Percentiles rank a stretch among this genome's conserved stretches.
These are phyloP conservation scores for Silurus glanis DNA, from an alignment of 2,113 vertebrate genomes.

Conservation along the genomic window DNA sequence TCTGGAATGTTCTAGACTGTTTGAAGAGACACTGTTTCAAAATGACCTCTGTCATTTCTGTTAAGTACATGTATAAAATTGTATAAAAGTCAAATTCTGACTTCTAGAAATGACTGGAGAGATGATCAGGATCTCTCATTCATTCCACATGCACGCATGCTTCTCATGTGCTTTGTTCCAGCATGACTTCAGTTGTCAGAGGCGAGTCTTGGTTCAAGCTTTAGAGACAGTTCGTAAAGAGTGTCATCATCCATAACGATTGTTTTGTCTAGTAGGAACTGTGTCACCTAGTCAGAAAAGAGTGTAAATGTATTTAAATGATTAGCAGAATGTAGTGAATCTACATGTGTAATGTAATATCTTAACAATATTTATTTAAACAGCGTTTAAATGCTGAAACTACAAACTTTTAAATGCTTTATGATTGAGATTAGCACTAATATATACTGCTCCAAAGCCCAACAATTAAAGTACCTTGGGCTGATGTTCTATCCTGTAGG, in stretches of 20 bases:
- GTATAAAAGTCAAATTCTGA: not conserved
- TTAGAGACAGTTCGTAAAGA: conserved; percentile 92
- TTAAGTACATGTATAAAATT: too few relatives aligned
- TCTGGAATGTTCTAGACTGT: not conserved
- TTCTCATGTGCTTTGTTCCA: not conserved
- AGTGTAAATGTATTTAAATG: not conserved
- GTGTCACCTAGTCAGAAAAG: conserved; percentile 81
- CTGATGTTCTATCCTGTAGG: conserved; percentile 86
- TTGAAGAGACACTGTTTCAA: not conserved
- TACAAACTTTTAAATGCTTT: too few relatives aligned
- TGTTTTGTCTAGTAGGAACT: conserved; percentile 92
- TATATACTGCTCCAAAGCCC: not conserved
- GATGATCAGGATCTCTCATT: not conserved
- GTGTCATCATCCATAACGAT: conserved; percentile 95
- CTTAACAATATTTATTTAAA: not conserved
- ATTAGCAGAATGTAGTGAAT: not conserved
- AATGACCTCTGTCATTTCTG: not conserved
- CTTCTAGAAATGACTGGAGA: not conserved
- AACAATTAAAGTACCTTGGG: conserved; percentile 74
- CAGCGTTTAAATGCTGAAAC: not conserved
- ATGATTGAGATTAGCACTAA: not conserved
- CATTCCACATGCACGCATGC: not conserved
- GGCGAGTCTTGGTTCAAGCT: conserved; percentile 87
- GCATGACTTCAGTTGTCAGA: conserved; percentile 53
- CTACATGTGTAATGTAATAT: not conserved